Base-by-base conservation (phyloP, 2,113 vertebrate species). In the Anser brachyrhynchus region DNA sequence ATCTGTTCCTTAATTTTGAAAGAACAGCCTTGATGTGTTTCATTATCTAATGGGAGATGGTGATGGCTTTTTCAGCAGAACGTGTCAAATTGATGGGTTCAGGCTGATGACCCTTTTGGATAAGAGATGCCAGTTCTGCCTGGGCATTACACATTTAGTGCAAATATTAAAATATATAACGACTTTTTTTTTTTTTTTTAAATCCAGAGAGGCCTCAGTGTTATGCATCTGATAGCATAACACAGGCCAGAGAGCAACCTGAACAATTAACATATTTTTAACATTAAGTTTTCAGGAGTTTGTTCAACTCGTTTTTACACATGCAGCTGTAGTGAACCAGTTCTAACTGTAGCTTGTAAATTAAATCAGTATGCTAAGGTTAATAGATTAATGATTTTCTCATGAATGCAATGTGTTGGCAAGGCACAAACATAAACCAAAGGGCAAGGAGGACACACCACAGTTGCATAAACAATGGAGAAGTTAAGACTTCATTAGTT, bases 341-440 rank as follows among this genome's bases (percentile, higher is more conserved):
- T 62, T 89, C 91, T 90, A 96, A 95, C 89, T 89, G 57, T 44
- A 88, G 76, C 59, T 94, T 95, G 87, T 95, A 95, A 96, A 93
- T 96, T 92, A 93, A 95, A 93, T 94, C 17, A 8, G 55, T 87
- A 67, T 70, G 87, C 59, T 94, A 55, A 91, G 89, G 92, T 95
- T 96, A 95, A 96, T 96, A 94, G 89, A 96, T 95, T 95, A 93
- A 94, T 92, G 93, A 95, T 96, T 97, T 97, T 96, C 94, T 96
- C 85, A 82, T 88, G 96, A 93, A 91, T 79, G 72, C 90, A 82
- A 49, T 49, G 58, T 84, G 89, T 93, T 91, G 91, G 82, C 73
- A 91, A 95, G 84, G 65, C 69, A 87, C 65, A 95, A 95, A 91
- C 88, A 86, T 86, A 93, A 92, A 95, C 76, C 67, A 96, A 84